Evolutionary conservation across 2,888 invertebrate species (phyloP).

Genomic region (Meganola albula): DNA sequence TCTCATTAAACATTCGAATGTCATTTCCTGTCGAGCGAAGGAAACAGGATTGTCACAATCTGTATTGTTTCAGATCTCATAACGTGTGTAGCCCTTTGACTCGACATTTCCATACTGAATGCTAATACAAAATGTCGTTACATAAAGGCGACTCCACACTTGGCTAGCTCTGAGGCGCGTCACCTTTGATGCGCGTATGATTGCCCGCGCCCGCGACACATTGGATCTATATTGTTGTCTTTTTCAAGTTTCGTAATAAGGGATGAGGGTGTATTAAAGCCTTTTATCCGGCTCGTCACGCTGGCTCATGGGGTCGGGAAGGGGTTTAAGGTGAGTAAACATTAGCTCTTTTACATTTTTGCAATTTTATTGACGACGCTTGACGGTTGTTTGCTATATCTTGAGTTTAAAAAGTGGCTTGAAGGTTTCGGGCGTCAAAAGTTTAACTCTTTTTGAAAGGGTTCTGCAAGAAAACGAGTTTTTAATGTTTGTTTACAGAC

Average conservation of each 20-base stretch:
- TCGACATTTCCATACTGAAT: conserved; percentile 55
- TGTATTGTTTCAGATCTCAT: conserved; percentile 74
- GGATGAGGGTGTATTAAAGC: conserved; percentile 79
- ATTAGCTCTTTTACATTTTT: conserved; percentile 78
- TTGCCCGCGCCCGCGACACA: conserved; percentile 77
- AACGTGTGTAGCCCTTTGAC: conserved; percentile 72
- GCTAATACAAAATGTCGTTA: conserved; percentile 56
- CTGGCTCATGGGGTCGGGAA: conserved; percentile 70
- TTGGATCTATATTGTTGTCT: conserved; percentile 78
- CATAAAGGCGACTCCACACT: conserved; percentile 70
- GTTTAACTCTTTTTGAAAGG: conserved; percentile 64
- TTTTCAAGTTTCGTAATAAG: conserved; percentile 79
- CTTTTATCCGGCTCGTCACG: conserved; percentile 78
- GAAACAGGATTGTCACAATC: conserved; percentile 73
- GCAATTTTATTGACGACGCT: conserved; percentile 74
- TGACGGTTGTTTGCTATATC: conserved; percentile 64
- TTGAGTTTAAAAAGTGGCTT: conserved; percentile 44
- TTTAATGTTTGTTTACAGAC: conserved; percentile 54
- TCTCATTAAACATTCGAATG: conserved; percentile 73
- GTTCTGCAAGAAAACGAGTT: conserved; percentile 56
- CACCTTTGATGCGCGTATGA: conserved; percentile 77
- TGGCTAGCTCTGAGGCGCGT: conserved; percentile 61
- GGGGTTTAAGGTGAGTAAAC: conserved; percentile 77
- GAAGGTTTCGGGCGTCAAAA: conserved; percentile 53
- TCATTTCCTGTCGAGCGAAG: conserved; percentile 65